Evolutionary conservation across 1,140 invertebrate genomes (phyloP).

Genomic region (Nilaparvata lugens): DNA sequence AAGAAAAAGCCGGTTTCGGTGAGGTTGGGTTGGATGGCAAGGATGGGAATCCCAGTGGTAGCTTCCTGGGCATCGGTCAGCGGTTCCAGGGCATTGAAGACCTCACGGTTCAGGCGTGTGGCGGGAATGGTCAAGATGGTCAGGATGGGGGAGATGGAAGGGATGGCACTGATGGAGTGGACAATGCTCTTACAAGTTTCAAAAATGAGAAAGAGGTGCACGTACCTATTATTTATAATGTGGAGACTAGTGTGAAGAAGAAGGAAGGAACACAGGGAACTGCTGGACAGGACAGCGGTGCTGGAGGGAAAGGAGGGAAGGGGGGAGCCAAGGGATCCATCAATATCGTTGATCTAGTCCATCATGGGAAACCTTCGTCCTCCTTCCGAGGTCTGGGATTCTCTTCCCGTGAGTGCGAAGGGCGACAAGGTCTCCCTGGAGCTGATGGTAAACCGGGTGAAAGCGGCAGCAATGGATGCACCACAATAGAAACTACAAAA

Average conservation of each 20-base stretch:
- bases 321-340: background rate
- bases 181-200: background rate
- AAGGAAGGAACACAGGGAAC: background rate
- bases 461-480: too few species aligned
- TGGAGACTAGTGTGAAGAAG: background rate
- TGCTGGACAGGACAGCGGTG: background rate
- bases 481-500: too few species aligned
- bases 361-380: too few species aligned
- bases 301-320: background rate
- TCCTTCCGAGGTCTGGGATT: too few species aligned
- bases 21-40: background rate
- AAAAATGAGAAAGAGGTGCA: background rate
- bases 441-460: too few species aligned
- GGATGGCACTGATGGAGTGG: background rate
- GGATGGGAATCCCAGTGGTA: background rate
- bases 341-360: too few species aligned
- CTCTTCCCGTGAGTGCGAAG: too few species aligned
- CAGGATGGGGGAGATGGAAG: background rate
- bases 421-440: too few species aligned
- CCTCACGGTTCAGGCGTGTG: background rate
- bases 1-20: background rate
- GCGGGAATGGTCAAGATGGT: background rate
- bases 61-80: background rate
- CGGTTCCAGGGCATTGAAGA: background rate
- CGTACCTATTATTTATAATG: background rate